Conservation (phyloP, 2,888 invertebrate genomes). For the Macrophya alboannulata region DNA sequence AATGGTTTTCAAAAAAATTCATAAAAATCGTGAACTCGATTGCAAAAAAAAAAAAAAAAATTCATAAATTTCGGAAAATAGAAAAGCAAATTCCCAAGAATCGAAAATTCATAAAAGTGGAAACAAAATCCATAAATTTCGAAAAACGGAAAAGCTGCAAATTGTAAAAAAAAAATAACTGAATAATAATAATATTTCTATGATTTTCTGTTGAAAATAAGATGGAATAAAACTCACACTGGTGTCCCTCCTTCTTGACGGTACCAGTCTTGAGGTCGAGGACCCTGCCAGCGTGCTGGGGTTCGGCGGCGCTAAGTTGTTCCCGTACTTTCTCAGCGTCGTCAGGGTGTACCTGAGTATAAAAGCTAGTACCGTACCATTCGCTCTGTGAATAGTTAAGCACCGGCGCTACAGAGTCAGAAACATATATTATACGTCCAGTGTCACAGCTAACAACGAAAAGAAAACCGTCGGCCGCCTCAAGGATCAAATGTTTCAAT, state of each 20-base stretch:
- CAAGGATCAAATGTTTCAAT: constrained; percentile 98
- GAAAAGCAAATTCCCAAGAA: too few species aligned
- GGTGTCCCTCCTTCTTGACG: constrained; percentile 99
- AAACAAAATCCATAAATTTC: too few species aligned
- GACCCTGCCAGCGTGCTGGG: constrained; percentile 97
- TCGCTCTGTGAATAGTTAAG: constrained; percentile 98
- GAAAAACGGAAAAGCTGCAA: too few species aligned
- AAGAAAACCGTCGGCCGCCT: constrained; percentile 99
- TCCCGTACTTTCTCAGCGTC: constrained; percentile 98
- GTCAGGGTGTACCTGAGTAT: constrained; percentile 98
- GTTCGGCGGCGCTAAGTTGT: constrained; percentile 98
- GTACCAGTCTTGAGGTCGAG: constrained; percentile 99
- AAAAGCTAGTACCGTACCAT: constrained; percentile 98
- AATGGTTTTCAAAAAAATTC: too few species aligned
- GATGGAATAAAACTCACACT: constrained; percentile 87
- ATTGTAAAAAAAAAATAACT: constrained; percentile 29
- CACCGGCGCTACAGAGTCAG: constrained; percentile 99
- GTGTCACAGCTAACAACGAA: constrained; percentile 98
- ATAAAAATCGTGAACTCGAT: too few species aligned
- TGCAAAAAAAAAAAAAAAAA: constrained; percentile 24
- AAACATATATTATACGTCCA: constrained; percentile 98
- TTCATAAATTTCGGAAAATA: too few species aligned
- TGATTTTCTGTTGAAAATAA: neutral
- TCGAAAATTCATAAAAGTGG: too few species aligned
- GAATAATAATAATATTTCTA: neutral